Evolutionary conservation across 2,888 invertebrate species (phyloP).

Genomic region (Drosophila mulleri): DNA sequence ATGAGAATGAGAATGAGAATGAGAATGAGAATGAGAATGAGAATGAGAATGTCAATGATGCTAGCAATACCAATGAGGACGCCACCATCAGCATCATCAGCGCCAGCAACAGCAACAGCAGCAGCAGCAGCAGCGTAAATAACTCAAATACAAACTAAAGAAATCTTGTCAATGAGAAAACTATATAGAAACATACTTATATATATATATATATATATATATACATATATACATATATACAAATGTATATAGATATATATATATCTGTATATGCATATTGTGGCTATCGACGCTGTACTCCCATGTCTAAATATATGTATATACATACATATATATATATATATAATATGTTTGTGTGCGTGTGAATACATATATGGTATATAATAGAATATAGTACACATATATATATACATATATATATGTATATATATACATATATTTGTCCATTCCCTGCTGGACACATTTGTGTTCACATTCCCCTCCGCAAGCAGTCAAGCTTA

Average conservation of each 20-base stretch:
- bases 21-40: no score
- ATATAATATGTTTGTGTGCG: conserved; percentile 6
- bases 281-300: conserved; percentile 22
- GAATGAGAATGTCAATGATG: conserved; percentile 3
- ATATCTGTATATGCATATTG: background rate
- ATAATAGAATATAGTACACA: background rate
- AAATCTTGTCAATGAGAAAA: conserved; percentile 29
- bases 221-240: no score
- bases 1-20: no score
- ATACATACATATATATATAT: background rate
- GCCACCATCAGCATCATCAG: conserved; percentile 15
- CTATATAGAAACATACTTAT: background rate
- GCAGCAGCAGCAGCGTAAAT: conserved; percentile 6
- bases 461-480: conserved; percentile 5
- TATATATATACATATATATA: background rate
- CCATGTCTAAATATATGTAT: background rate
- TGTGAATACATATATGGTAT: background rate
- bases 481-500: background rate
- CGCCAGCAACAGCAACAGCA: conserved; percentile 14
- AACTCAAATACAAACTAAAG: conserved; percentile 29
- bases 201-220: background rate
- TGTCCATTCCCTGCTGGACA: conserved; percentile 11
- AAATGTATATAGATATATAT: background rate
- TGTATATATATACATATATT: background rate
- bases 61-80: background rate